Evolutionary conservation across 2,888 invertebrate species (phyloP).

Genomic region (Melanostoma scalare): DNA sequence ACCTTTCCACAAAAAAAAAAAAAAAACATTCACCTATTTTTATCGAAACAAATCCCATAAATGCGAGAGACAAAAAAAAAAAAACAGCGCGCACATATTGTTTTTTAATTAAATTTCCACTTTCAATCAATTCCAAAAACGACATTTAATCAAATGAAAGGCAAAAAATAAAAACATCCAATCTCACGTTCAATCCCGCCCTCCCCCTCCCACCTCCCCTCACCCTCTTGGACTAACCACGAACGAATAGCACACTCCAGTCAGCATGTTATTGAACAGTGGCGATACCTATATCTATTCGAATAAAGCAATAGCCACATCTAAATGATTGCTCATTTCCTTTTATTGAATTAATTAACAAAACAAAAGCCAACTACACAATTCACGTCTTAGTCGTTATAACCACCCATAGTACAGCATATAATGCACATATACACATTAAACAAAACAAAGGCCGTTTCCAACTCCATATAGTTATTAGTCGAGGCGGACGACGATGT

Average conservation of each 20-base stretch:
- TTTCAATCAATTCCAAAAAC: slow-evolving; percentile 35
- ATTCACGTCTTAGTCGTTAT: slow-evolving; percentile 37
- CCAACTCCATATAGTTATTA: slow-evolving; percentile 12
- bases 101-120: slow-evolving; percentile 51
- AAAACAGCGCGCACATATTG: background rate
- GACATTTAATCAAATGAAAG: slow-evolving; percentile 47
- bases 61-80: background rate
- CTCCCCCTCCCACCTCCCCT: no score
- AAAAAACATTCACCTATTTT: background rate
- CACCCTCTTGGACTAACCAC: slow-evolving; percentile 15
- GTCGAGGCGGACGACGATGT: background rate
- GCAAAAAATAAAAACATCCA: slow-evolving; percentile 20
- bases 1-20: no score
- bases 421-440: background rate
- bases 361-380: slow-evolving; percentile 64
- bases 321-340: slow-evolving; percentile 67
- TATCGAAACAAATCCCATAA: background rate
- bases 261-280: background rate
- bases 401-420: slow-evolving; percentile 3
- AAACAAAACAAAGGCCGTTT: slow-evolving; percentile 54
- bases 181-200: slow-evolving; percentile 45
- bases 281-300: background rate
- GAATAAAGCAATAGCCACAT: slow-evolving; percentile 3
- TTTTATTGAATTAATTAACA: slow-evolving; percentile 70
- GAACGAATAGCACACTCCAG: slow-evolving; percentile 35